phyloP scores from a whole-genome alignment of 2,888 invertebrate species.

The Nemotelus nigrinus region DNA sequence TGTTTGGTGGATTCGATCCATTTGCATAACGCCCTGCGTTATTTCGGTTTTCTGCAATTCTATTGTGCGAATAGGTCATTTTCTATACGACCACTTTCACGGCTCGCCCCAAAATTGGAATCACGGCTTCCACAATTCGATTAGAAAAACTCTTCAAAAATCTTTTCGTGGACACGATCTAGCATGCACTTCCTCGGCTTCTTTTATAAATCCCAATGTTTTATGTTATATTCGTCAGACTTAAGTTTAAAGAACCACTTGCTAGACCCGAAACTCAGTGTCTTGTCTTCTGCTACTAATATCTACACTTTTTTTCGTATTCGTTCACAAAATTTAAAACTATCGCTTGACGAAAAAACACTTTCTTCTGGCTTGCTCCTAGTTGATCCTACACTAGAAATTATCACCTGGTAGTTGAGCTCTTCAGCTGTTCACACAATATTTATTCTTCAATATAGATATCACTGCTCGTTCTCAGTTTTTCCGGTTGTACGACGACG shows the following conservation, averaged over 20 bases:
- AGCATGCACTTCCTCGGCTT: too few species aligned
- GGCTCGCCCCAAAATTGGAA: background rate
- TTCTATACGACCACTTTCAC: conserved; percentile 67
- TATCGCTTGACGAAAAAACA: conserved; percentile 26
- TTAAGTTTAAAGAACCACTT: too few species aligned
- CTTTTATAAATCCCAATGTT: background rate
- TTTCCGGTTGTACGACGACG: too few species aligned
- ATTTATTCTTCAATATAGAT: background rate
- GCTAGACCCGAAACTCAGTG: background rate
- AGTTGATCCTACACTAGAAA: background rate
- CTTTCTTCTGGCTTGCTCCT: conserved; percentile 32
- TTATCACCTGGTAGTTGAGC: too few species aligned
- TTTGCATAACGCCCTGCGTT: conserved; percentile 50
- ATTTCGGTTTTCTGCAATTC: conserved; percentile 47
- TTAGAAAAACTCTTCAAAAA: too few species aligned
- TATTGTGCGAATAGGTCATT: conserved; percentile 56
- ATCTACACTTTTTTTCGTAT: background rate
- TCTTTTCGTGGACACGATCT: too few species aligned
- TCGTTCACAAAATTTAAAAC: conserved; percentile 1
- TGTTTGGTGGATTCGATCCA: conserved; percentile 48
- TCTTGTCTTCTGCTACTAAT: background rate
- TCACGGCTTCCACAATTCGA: too few species aligned
- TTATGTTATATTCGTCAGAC: too few species aligned
- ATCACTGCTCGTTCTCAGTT: background rate
- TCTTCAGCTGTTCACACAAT: background rate